Evolutionary conservation across 2,888 invertebrate species (phyloP).

Genomic region (Odontocerum albicorne): DNA sequence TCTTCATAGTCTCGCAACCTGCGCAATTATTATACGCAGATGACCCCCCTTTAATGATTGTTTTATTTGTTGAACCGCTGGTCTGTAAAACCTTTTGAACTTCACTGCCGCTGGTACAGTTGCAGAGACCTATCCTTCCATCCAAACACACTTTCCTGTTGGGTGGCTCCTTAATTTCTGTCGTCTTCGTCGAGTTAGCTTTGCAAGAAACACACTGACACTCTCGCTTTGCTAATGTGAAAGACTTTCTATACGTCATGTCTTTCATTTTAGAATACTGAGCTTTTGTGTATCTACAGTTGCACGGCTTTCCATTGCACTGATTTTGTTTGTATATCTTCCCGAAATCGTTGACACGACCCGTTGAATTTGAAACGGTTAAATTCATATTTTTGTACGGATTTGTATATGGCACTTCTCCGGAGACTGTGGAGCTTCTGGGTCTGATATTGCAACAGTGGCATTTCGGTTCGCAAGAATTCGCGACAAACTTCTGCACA

Average conservation of each 20-base stretch:
- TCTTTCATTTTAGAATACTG: slow-evolving; percentile 38
- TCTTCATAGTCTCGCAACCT: slow-evolving; percentile 13
- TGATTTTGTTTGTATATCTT: slow-evolving; percentile 21
- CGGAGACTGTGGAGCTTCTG: slow-evolving; percentile 28
- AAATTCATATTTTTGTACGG: slow-evolving; percentile 8
- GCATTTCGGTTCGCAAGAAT: slow-evolving; percentile 17
- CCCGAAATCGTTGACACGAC: slow-evolving; percentile 26
- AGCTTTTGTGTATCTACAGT: slow-evolving; percentile 20
- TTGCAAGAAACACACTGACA: slow-evolving; percentile 34
- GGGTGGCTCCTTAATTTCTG: slow-evolving; percentile 1
- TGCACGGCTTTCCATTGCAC: slow-evolving; percentile 16
- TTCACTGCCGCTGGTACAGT: slow-evolving; percentile 8
- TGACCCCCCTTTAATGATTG: neutral
- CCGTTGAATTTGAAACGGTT: slow-evolving; percentile 16
- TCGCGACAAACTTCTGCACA: slow-evolving; percentile 4
- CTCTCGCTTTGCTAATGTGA: slow-evolving; percentile 12
- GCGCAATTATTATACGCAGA: slow-evolving; percentile 4
- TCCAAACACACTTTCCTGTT: slow-evolving; percentile 17
- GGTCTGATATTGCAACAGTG: slow-evolving; percentile 26
- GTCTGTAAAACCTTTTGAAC: neutral
- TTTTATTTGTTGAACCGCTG: neutral
- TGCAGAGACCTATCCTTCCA: slow-evolving; percentile 14
- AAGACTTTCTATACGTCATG: slow-evolving; percentile 37
- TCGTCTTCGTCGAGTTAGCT: slow-evolving; percentile 5
- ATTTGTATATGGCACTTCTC: slow-evolving; percentile 10